Percentiles rank a stretch among this genome's conserved stretches.
phyloP scores from a whole-genome alignment of 2,113 vertebrate species.

The Poecile atricapillus region DNA sequence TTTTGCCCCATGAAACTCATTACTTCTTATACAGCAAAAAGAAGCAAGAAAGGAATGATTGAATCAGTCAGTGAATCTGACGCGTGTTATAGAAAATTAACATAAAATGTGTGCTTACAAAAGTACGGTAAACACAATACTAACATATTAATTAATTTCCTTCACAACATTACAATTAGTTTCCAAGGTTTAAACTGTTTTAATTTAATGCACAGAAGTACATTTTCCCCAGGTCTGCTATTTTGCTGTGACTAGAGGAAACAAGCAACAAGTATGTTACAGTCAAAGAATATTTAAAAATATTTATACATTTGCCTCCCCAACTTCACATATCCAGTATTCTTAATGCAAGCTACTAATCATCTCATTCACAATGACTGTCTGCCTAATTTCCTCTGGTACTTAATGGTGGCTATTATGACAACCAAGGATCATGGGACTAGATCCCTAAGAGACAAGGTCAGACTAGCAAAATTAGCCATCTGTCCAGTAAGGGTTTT shows the following conservation, averaged over 20 bases:
- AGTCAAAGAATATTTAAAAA: background rate
- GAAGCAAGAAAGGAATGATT: background rate
- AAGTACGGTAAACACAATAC: background rate
- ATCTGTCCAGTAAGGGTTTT: conserved; percentile 73
- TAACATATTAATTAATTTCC: background rate
- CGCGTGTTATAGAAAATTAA: background rate
- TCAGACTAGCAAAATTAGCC: conserved; percentile 76
- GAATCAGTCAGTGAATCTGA: background rate
- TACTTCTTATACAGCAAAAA: background rate
- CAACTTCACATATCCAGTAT: background rate
- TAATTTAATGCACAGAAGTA: background rate
- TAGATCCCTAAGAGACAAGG: conserved; percentile 65
- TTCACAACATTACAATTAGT: background rate
- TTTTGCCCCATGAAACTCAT: background rate
- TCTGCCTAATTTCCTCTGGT: conserved; percentile 62
- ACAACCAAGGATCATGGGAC: conserved; percentile 70
- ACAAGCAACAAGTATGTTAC: background rate
- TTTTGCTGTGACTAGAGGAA: background rate
- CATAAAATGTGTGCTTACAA: background rate
- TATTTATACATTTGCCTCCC: background rate
- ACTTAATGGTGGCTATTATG: conserved; percentile 47
- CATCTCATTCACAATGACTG: conserved; percentile 30
- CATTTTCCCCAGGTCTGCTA: background rate
- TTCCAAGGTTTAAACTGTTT: background rate
- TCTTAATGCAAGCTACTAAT: background rate